These are phyloP conservation scores for Chloroceryle aenea DNA, from an alignment of 2,113 vertebrate species.

Conservation along the genomic window DNA sequence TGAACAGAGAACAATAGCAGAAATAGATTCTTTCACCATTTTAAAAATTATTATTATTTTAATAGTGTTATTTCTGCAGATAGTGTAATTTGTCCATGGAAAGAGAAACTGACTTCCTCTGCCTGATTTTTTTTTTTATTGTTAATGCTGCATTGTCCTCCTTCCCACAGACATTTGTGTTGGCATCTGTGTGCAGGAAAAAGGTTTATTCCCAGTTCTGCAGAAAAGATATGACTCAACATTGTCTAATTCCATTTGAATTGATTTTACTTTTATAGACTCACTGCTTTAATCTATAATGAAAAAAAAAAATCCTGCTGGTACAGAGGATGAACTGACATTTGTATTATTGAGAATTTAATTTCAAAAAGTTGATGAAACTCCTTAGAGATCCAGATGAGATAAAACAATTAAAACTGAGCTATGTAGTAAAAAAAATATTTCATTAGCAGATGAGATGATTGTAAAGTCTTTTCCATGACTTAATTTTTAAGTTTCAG, in stretches of 20 bases:
- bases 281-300: background rate
- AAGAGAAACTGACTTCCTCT: background rate
- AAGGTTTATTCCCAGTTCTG: background rate
- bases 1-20: background rate
- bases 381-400: background rate
- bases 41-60: background rate
- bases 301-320: background rate
- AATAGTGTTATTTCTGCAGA: background rate
- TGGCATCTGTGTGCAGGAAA: background rate
- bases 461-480: background rate
- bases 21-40: background rate
- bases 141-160: background rate
- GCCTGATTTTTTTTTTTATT: background rate
- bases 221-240: background rate
- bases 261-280: conserved; percentile 26
- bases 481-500: background rate
- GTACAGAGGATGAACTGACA: background rate
- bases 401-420: background rate
- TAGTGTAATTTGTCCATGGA: background rate
- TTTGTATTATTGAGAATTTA: background rate
- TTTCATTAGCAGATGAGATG: background rate
- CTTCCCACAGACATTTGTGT: background rate
- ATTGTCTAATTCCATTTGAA: conserved; percentile 28
- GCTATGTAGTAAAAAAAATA: background rate
- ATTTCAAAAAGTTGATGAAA: background rate